These are phyloP conservation scores for Selene dorsalis DNA, from an alignment of 2,797 vertebrate species.

Conservation along the genomic window DNA sequence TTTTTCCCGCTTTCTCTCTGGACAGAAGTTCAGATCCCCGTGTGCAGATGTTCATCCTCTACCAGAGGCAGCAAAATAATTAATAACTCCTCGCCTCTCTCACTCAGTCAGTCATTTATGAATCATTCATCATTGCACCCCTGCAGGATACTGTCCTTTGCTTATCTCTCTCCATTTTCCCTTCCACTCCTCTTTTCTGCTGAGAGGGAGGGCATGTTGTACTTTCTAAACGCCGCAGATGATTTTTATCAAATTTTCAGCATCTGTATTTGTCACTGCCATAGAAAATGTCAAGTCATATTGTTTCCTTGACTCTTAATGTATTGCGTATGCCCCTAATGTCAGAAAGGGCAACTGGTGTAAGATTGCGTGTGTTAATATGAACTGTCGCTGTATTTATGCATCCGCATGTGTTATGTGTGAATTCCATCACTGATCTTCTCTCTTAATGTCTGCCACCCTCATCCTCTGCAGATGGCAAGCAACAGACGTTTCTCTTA, in stretches of 20 bases:
- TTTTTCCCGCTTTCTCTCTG: conserved; percentile 25
- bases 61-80: conserved; percentile 74
- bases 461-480: conserved; percentile 81
- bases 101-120: conserved; percentile 62
- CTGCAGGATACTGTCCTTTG: conserved; percentile 60
- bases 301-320: conserved; percentile 20
- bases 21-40: conserved; percentile 57
- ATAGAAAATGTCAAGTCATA: conserved; percentile 18
- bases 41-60: conserved; percentile 65
- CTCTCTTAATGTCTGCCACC: conserved; percentile 72
- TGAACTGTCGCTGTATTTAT: conserved; percentile 11
- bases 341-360: conserved; percentile 17
- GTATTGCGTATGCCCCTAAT: conserved; percentile 10
- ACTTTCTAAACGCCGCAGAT: conserved; percentile 23
- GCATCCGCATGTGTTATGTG: conserved; percentile 20
- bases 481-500: conserved; percentile 78
- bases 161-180: conserved; percentile 56
- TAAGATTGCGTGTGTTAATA: background rate
- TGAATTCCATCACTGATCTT: conserved; percentile 60
- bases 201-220: conserved; percentile 19
- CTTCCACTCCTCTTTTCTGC: conserved; percentile 20
- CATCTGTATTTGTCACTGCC: conserved; percentile 1
- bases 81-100: conserved; percentile 57
- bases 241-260: conserved; percentile 22
- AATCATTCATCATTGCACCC: conserved; percentile 70